Evolutionary conservation across 2,113 vertebrate species (phyloP), one percentile per base, ranked within the genome.

Genomic region (Peromyscus leucopus): DNA sequence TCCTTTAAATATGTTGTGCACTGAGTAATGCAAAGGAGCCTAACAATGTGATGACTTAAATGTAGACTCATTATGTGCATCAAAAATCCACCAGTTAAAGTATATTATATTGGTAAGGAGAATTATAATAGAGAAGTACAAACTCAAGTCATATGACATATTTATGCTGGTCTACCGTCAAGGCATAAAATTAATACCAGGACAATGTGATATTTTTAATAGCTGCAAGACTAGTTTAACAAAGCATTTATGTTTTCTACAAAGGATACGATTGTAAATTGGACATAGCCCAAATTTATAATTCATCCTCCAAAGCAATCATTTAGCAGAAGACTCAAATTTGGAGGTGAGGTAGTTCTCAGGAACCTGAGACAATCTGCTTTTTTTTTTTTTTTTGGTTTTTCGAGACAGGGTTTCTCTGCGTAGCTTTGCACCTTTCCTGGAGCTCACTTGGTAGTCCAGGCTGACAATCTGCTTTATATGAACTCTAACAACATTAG

Each of bases 21-120:
- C 76, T 96, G 89, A 97, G 3, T 71, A 93, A 97, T 89, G 61
- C 59, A 97, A 97, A 98, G 92, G 5, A 96, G 90, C 71, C 93
- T 71, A 95, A 97, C 39, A 86, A 83, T 28, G 42, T 39, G 3
- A 96, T 95, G 72, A 67, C 10, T 46, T 15, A n/a, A 39, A 88
- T 93, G 95, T 93, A 85, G 3, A 26, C 79, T 69, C 4, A 63
- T 88, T 7, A 4, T 61, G 48, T 96, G 90, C 79, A 95, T 75
- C 75, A n/a, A 92, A 76, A 74, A 28, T 0, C 0, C 16, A 42
- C 39, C 76, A 90, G 79, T 93, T 75, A 13, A 31, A 93, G 39
- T 28, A 55, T 82, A 71, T n/a, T 88, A 78, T 55, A 55, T 59
- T 90, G 19, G 16, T 57, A 74, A 84, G 48, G 13, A 94, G 69